A percentile compares a stretch with the other conserved stretches of the same genome.
Conservation (phyloP, 2,797 vertebrate genomes). For the Halcyon chelicuti region DNA sequence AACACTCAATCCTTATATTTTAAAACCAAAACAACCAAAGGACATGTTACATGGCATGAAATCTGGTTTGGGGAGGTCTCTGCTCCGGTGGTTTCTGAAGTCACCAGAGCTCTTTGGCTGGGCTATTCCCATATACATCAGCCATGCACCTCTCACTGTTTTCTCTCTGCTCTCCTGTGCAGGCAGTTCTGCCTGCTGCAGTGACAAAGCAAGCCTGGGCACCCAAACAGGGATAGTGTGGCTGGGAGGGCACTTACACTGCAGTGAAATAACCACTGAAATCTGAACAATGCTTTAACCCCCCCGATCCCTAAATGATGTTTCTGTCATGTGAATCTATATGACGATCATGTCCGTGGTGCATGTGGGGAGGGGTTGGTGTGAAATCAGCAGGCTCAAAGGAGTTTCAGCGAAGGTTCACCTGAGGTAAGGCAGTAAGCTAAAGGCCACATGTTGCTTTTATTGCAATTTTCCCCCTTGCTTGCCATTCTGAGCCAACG, state of each 20-base stretch:
- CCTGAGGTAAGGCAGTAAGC: conserved; percentile 63
- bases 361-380: background rate
- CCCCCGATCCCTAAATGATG: background rate
- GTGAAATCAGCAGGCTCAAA: conserved; percentile 42
- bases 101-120: background rate
- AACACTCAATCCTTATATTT: conserved; percentile 28
- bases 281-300: background rate
- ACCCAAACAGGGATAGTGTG: accelerated
- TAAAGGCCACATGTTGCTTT: conserved; percentile 74
- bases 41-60: background rate
- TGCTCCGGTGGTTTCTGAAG: background rate
- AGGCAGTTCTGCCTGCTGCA: background rate
- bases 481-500: background rate
- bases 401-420: conserved; percentile 63
- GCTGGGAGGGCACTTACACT: background rate
- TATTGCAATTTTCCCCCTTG: conserved; percentile 48
- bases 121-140: background rate
- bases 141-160: background rate
- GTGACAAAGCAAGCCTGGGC: background rate
- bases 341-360: background rate
- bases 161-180: background rate
- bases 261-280: background rate
- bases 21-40: conserved; percentile 10
- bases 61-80: background rate
- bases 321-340: background rate